phyloP scores from a whole-genome alignment of 2,888 invertebrate species.

The Hyles lineata region DNA sequence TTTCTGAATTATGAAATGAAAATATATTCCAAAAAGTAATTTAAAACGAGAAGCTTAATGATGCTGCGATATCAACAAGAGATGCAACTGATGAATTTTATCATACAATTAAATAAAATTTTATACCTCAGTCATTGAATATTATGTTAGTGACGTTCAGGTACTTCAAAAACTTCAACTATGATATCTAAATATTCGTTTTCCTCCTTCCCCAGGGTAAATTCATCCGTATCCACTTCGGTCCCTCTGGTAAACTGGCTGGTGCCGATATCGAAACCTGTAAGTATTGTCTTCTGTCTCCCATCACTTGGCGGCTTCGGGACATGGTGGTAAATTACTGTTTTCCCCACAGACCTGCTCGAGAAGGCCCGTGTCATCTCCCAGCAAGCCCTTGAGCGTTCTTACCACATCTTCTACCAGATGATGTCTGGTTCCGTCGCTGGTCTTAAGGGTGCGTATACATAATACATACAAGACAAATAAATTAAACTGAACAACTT shows the following conservation, averaged over 20 bases:
- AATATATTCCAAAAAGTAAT: too few species aligned
- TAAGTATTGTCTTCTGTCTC: constrained; percentile 84
- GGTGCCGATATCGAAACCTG: constrained; percentile 99
- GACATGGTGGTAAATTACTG: constrained; percentile 31
- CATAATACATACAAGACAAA: constrained; percentile 27
- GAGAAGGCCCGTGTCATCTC: constrained; percentile 99
- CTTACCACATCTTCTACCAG: constrained; percentile 99
- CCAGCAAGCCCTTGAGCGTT: constrained; percentile 98
- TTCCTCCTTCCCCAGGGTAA: constrained; percentile 90
- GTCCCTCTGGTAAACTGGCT: constrained; percentile 99
- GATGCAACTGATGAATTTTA: background rate
- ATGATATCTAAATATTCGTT: constrained; percentile 28
- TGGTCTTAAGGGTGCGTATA: constrained; percentile 92
- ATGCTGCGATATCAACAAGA: too few species aligned
- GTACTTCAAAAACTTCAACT: background rate
- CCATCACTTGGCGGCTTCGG: background rate
- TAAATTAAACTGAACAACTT: background rate
- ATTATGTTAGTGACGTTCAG: background rate
- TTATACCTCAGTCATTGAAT: too few species aligned
- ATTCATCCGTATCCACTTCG: constrained; percentile 99
- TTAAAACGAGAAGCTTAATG: too few species aligned
- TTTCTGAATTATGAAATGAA: too few species aligned
- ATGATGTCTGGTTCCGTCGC: constrained; percentile 97
- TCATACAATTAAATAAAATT: background rate
- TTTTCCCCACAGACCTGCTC: constrained; percentile 92